Evolutionary conservation across 2,797 vertebrate species (phyloP), one percentile per base, ranked within the genome.

Genomic region (Coilia nasus): DNA sequence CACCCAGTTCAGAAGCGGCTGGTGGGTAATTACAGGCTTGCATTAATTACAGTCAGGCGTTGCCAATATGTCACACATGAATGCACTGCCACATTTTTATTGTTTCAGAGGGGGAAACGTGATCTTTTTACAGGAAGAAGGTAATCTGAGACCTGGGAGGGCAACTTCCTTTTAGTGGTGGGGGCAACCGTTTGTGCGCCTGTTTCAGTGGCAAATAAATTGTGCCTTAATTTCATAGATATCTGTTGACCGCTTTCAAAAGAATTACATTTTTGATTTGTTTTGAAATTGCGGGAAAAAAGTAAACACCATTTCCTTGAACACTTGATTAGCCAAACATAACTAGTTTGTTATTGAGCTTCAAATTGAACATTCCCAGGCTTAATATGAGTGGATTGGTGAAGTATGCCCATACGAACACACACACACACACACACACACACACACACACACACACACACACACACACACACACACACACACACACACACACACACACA

Each of bases 391-490:
- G 31, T 78, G 71, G 35, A 31, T 11, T 78, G 35, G 35, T 78
- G 31, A 21, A 44, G 71, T 44, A 21, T 78, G 35, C 35, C 35
- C 41, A 31, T 31, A 78, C 19, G 6, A 9, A 44, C 28, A 50
- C 15, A 31, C 62, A 67, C 62, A 67, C 62, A 31, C 62, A 67
- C 62, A 67, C 62, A 31, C 23, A 31, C 62, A 71, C 28, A 71
- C 64, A 78, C 71, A 78, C 71, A 44, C 71, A 78, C 71, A 44
- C 50, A 44, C 46, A 56, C n/a, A 31, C 47, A 17, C 64, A 67
- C 62, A 67, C 62, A 67, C 62, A 67, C 62, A 67, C 62, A 67
- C 62, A 67, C 23, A 67, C 62, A 71, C 28, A 71, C 64, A 78
- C 71, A 78, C 71, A 44, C 71, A 78, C 71, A 44, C 50, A 44